phyloP scores from a whole-genome alignment of 2,797 vertebrate genomes.

The Myotis findleyi region DNA sequence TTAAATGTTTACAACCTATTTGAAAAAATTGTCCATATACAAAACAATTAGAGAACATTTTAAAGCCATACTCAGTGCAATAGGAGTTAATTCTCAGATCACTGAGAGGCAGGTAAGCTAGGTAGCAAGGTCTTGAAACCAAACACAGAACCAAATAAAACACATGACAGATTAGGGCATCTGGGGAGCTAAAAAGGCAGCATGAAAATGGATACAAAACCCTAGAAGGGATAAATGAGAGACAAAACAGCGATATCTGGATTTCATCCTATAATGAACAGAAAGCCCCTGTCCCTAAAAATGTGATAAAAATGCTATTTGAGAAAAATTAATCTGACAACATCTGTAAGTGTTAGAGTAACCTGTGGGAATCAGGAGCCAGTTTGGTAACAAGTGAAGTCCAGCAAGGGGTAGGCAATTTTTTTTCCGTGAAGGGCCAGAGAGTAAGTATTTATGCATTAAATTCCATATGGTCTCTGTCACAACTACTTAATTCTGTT shows the following conservation, averaged over 20 bases:
- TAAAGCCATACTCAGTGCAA: background rate
- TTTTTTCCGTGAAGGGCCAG: background rate
- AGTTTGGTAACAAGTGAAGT: background rate
- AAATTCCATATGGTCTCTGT: background rate
- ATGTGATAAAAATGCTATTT: background rate
- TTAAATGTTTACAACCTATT: background rate
- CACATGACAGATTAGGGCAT: background rate
- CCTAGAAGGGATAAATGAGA: background rate
- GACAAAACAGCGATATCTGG: background rate
- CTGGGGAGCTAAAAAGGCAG: background rate
- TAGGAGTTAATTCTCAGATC: background rate
- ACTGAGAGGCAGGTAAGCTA: background rate
- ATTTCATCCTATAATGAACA: background rate
- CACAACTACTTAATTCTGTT: background rate
- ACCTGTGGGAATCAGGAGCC: background rate
- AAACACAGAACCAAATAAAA: background rate
- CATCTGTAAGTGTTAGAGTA: background rate
- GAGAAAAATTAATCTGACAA: background rate
- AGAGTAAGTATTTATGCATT: background rate
- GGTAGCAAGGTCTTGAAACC: background rate
- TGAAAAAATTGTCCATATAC: background rate
- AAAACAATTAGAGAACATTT: constrained; percentile 34
- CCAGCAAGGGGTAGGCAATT: background rate
- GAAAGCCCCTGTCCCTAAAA: background rate
- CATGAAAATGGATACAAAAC: background rate